Conservation (phyloP, 64 coral and sea anemone species). For the Montipora cactus region DNA sequence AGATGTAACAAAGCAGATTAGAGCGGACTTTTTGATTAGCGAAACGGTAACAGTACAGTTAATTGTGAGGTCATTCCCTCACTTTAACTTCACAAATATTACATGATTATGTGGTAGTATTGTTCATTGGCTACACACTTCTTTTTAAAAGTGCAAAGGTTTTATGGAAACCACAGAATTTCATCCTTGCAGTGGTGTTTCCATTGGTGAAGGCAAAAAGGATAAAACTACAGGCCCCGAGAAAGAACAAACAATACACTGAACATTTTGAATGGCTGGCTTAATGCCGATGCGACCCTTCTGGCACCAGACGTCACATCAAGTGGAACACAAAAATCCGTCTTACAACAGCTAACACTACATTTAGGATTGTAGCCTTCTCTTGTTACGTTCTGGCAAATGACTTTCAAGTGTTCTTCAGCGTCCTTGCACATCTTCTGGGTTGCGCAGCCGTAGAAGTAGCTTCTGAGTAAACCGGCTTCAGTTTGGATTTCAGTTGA, state of each 20-base stretch:
- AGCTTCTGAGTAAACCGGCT: slow-evolving; percentile 1
- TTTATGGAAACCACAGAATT: too few species aligned
- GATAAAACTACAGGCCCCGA: not conserved
- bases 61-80: too few species aligned
- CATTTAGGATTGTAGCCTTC: not conserved
- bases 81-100: too few species aligned
- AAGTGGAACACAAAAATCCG: slow-evolving; percentile 22
- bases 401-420: not conserved
- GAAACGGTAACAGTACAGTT: too few species aligned
- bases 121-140: too few species aligned
- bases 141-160: too few species aligned
- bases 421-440: slow-evolving; percentile 36
- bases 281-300: not conserved
- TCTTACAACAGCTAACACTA: slow-evolving; percentile 1
- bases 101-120: too few species aligned
- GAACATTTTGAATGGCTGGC: not conserved
- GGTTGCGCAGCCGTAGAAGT: slow-evolving; percentile 34
- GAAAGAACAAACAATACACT: not conserved
- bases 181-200: too few species aligned
- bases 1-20: too few species aligned
- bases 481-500: slow-evolving; percentile 29
- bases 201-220: too few species aligned
- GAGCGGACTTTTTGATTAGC: too few species aligned
- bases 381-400: not conserved
- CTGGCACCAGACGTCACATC: not conserved